A percentile compares a stretch with the other conserved stretches of the same genome.
These are phyloP conservation scores for Rhinichthys osculus DNA, from an alignment of 2,797 vertebrate genomes.

Conservation along the genomic window DNA sequence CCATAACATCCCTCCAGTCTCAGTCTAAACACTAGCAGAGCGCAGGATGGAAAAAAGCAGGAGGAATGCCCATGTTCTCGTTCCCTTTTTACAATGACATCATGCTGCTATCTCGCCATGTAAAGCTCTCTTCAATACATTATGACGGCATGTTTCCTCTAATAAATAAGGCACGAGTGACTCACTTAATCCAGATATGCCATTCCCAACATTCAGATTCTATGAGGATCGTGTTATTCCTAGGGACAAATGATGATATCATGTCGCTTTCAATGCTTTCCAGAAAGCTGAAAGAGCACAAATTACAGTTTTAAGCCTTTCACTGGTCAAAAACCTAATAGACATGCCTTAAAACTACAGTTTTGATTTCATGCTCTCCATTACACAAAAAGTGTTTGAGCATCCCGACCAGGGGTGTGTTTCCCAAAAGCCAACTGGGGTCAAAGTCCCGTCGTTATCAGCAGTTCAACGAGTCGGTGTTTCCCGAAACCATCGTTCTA, in stretches of 20 bases:
- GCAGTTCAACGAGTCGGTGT: too few species aligned
- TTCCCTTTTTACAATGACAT: background rate
- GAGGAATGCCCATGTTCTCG: background rate
- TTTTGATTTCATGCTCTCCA: background rate
- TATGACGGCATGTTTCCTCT: constrained; percentile 6
- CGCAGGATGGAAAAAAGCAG: constrained; percentile 39
- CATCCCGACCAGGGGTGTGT: too few species aligned
- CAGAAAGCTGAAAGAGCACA: background rate
- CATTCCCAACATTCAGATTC: background rate
- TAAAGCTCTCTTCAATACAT: background rate
- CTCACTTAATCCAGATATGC: constrained; percentile 14
- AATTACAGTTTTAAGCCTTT: background rate
- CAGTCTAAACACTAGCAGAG: constrained; percentile 46
- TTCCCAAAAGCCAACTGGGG: too few species aligned
- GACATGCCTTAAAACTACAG: background rate
- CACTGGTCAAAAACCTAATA: background rate
- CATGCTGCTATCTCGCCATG: background rate
- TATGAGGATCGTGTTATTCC: background rate
- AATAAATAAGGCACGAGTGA: constrained; percentile 31
- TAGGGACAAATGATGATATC: background rate
- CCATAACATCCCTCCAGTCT: constrained; percentile 46
- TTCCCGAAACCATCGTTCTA: too few species aligned
- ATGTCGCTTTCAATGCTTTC: background rate
- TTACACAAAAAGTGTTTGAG: too few species aligned
- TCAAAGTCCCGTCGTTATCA: too few species aligned